Conservation (phyloP, 2,888 invertebrate species). For the Agrochola macilenta region DNA sequence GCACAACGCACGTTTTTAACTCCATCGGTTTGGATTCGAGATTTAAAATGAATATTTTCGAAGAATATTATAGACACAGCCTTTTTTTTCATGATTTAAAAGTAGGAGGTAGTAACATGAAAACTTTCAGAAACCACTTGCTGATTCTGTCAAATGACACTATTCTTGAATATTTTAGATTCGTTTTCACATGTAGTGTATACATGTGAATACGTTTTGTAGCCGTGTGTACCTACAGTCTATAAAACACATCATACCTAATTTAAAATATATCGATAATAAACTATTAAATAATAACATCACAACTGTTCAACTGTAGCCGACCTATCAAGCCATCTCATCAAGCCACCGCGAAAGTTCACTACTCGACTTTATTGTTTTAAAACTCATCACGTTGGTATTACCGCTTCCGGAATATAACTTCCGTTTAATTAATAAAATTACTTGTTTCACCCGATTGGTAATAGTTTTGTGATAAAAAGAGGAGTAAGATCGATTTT, state of each 20-base stretch:
- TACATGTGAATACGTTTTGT: too few species aligned
- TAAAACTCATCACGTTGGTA: conserved; percentile 28
- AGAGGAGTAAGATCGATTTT: neutral
- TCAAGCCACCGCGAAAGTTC: conserved; percentile 29
- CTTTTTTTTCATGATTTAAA: neutral
- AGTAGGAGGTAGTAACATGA: neutral
- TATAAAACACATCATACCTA: neutral
- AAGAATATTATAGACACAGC: neutral
- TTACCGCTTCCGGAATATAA: conserved; percentile 33
- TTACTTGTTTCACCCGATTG: neutral
- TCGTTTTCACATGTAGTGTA: too few species aligned
- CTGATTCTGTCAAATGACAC: neutral
- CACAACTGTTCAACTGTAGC: conserved; percentile 8
- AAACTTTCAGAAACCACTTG: neutral
- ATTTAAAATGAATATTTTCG: neutral
- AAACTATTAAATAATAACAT: neutral
- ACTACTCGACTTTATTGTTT: conserved; percentile 22
- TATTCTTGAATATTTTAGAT: neutral
- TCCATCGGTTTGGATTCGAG: too few species aligned
- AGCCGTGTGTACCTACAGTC: too few species aligned
- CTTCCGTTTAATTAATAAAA: conserved; percentile 26
- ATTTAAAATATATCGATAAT: neutral
- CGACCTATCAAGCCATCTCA: neutral
- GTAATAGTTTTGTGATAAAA: neutral
- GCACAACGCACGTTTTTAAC: too few species aligned